Evolutionary conservation across 2,113 vertebrate genomes (phyloP).

Genomic region (Picathartes gymnocephalus): DNA sequence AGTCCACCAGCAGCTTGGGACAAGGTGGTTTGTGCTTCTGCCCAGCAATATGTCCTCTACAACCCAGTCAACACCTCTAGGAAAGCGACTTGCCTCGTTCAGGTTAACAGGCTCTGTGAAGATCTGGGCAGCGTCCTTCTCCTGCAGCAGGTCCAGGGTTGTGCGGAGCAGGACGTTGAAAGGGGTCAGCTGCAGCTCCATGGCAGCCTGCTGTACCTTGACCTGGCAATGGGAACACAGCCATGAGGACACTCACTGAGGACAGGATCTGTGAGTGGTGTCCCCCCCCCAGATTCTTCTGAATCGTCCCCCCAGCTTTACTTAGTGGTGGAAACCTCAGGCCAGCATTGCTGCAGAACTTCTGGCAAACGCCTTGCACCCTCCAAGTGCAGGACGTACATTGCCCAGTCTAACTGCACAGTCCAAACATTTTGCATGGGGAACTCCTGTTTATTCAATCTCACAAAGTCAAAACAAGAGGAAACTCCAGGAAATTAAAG

Average conservation of each 20-base stretch:
- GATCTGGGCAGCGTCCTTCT: slow-evolving; percentile 91
- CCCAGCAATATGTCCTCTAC: not conserved
- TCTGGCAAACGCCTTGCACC: not conserved
- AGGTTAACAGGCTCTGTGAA: slow-evolving; percentile 90
- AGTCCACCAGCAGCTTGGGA: not conserved
- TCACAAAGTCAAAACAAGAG: not conserved
- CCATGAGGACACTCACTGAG: not conserved
- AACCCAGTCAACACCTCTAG: not conserved
- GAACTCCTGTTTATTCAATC: not conserved
- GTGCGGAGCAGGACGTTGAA: slow-evolving; percentile 87
- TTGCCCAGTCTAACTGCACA: not conserved
- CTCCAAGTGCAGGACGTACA: not conserved
- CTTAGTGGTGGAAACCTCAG: not conserved
- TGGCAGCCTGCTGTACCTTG: slow-evolving; percentile 89
- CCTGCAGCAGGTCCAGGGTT: slow-evolving; percentile 91
- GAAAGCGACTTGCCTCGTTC: slow-evolving; percentile 82
- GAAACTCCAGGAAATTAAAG: not conserved
- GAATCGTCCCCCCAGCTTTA: not conserved
- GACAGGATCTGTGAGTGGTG: not conserved
- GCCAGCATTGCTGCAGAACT: not conserved
- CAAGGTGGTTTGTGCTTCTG: not conserved
- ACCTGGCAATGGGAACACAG: slow-evolving; percentile 70
- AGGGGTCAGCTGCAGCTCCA: slow-evolving; percentile 92
- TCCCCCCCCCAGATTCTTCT: not conserved
- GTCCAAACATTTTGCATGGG: not conserved